These are phyloP conservation scores for Amitus sp. DNA, from an alignment of 2,888 invertebrate genomes.

Conservation along the genomic window DNA sequence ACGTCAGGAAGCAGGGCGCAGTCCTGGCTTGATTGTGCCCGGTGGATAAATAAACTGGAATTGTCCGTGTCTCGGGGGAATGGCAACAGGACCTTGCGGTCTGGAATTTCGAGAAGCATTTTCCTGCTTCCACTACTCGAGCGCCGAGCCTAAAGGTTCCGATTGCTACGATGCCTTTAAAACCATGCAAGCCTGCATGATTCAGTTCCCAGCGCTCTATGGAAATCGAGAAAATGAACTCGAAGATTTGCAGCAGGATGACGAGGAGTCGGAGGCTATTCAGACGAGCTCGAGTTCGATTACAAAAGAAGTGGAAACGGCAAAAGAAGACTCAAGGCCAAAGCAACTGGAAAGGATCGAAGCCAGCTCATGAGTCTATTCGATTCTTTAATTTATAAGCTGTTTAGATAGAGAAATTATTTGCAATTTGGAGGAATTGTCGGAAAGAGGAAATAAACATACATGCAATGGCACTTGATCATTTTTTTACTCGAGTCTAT, in stretches of 20 bases:
- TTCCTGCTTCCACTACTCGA: conserved; percentile 93
- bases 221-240: conserved; percentile 70
- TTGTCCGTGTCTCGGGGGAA: conserved; percentile 96
- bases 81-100: conserved; percentile 97
- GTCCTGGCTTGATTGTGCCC: conserved; percentile 82
- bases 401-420: too few species aligned
- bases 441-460: too few species aligned
- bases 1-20: conserved; percentile 78
- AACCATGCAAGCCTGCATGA: conserved; percentile 92
- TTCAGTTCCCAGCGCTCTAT: conserved; percentile 86
- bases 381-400: too few species aligned
- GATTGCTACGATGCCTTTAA: conserved; percentile 93
- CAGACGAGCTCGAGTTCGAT: not conserved
- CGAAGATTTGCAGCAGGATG: not conserved
- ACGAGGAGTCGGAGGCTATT: not conserved
- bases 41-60: conserved; percentile 96
- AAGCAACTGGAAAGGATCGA: too few species aligned
- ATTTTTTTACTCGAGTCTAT: too few species aligned
- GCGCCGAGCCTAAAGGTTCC: conserved; percentile 89
- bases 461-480: too few species aligned
- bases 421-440: too few species aligned
- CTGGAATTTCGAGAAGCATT: conserved; percentile 93
- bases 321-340: not conserved
- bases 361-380: too few species aligned
- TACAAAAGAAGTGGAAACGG: not conserved